A percentile compares a stretch with the other conserved stretches of the same genome.
Evolutionary conservation across 2,797 vertebrate genomes (phyloP).

Genomic region (Catostomus latipinnis): DNA sequence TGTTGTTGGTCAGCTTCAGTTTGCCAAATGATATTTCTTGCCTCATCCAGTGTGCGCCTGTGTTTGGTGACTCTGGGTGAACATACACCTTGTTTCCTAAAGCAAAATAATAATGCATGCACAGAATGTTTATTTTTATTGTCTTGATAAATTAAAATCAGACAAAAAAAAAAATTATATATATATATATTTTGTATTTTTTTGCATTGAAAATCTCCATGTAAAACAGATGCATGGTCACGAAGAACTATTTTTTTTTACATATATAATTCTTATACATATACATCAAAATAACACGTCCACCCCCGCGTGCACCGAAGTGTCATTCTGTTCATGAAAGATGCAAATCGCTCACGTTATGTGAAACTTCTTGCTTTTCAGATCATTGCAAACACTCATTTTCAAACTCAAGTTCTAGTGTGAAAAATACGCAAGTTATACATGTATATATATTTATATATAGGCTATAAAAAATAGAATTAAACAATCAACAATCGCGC

Average conservation of each 20-base stretch:
- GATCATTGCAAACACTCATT: slow-evolving; percentile 2
- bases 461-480: too few species aligned
- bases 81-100: slow-evolving; percentile 97
- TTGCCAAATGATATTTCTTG: slow-evolving; percentile 99
- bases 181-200: too few species aligned
- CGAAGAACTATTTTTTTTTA: slow-evolving; percentile 25
- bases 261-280: slow-evolving; percentile 8
- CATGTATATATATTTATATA: too few species aligned
- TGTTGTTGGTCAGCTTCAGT: slow-evolving; percentile 97
- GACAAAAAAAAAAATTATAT: background rate
- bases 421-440: too few species aligned
- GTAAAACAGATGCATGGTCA: background rate
- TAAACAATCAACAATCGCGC: too few species aligned
- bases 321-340: background rate
- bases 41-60: slow-evolving; percentile 98
- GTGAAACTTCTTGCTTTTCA: background rate
- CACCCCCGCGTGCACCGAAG: slow-evolving; percentile 6
- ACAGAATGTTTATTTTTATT: background rate
- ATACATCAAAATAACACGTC: slow-evolving; percentile 8
- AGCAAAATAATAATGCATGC: slow-evolving; percentile 7
- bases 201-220: background rate
- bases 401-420: background rate
- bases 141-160: background rate
- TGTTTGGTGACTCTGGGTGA: slow-evolving; percentile 96
- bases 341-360: background rate